These are phyloP conservation scores for Sapayoa aenigma DNA, from an alignment of 2,113 vertebrate species.

Conservation along the genomic window DNA sequence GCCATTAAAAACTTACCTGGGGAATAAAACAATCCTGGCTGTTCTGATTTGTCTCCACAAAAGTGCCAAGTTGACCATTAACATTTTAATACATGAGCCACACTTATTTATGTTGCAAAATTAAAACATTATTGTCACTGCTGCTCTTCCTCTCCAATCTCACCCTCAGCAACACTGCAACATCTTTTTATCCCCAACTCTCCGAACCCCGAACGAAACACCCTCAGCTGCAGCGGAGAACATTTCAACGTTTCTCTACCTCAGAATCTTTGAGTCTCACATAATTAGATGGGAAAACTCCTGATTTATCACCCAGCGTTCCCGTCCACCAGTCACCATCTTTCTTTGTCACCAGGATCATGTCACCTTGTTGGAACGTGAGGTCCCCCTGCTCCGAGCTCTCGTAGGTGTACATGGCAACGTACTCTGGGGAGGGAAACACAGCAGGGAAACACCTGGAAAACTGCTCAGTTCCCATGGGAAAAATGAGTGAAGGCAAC, in stretches of 20 bases:
- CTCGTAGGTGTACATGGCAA: conserved; percentile 99
- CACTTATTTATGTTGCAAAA: background rate
- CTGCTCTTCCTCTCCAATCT: background rate
- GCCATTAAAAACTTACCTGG: background rate
- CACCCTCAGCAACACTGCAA: background rate
- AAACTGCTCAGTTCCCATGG: too few relatives aligned
- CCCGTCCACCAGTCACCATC: conserved; percentile 99
- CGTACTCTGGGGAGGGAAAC: conserved; percentile 82
- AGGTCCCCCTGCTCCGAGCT: conserved; percentile 97
- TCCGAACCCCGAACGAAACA: background rate
- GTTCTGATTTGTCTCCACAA: background rate
- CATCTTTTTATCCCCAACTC: background rate
- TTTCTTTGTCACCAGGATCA: conserved; percentile 95
- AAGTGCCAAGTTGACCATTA: background rate
- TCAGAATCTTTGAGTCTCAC: conserved; percentile 95
- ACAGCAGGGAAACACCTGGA: conserved; percentile 37
- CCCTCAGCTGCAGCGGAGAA: background rate
- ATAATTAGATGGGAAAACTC: conserved; percentile 98
- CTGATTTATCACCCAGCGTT: conserved; percentile 86
- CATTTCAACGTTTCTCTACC: conserved; percentile 72
- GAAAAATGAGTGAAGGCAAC: too few relatives aligned
- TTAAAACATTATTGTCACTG: too few relatives aligned
- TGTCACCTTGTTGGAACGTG: conserved; percentile 96
- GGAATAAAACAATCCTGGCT: background rate
- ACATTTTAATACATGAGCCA: background rate